Evolutionary conservation across 2,797 vertebrate genomes (phyloP).

Genomic region (Silurus aristotelis): DNA sequence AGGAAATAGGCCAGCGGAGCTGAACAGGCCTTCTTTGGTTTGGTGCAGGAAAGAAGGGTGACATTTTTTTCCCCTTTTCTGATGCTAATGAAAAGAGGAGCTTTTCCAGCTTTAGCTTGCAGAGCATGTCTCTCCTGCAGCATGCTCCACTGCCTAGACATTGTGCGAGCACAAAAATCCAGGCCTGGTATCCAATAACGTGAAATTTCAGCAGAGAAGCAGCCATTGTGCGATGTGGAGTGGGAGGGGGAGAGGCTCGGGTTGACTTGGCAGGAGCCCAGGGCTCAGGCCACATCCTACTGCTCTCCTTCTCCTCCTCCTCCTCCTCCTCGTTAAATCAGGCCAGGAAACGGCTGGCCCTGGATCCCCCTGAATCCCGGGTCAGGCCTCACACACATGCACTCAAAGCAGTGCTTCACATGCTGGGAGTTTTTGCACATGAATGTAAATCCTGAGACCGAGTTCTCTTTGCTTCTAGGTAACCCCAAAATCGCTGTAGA

Average conservation of each 20-base stretch:
- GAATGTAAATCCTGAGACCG: conserved; percentile 35
- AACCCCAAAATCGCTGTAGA: not conserved
- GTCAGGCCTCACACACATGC: conserved; percentile 56
- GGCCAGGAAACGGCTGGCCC: conserved; percentile 78
- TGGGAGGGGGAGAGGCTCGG: conserved; percentile 63
- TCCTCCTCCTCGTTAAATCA: conserved; percentile 70
- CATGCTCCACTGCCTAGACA: conserved; percentile 82
- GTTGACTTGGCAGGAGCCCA: conserved; percentile 76
- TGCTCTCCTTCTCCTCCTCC: conserved; percentile 63
- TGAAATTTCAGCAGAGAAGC: conserved; percentile 84
- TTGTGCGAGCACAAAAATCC: conserved; percentile 83
- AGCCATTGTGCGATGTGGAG: conserved; percentile 76
- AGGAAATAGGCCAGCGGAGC: conserved; percentile 69
- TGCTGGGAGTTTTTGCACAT: conserved; percentile 29
- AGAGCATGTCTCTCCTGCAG: conserved; percentile 81
- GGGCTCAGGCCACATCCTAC: conserved; percentile 79
- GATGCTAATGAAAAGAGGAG: conserved; percentile 82
- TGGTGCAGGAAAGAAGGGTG: conserved; percentile 65
- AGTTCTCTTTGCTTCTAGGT: not conserved
- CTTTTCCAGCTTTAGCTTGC: conserved; percentile 82
- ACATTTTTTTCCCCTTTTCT: conserved; percentile 68
- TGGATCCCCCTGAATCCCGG: conserved; percentile 74
- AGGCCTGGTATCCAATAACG: conserved; percentile 81
- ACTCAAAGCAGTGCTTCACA: conserved; percentile 28
- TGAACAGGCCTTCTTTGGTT: conserved; percentile 71